Base-by-base conservation (phyloP, 1,140 invertebrate genomes). In the Cataglyphis hispanica region DNA sequence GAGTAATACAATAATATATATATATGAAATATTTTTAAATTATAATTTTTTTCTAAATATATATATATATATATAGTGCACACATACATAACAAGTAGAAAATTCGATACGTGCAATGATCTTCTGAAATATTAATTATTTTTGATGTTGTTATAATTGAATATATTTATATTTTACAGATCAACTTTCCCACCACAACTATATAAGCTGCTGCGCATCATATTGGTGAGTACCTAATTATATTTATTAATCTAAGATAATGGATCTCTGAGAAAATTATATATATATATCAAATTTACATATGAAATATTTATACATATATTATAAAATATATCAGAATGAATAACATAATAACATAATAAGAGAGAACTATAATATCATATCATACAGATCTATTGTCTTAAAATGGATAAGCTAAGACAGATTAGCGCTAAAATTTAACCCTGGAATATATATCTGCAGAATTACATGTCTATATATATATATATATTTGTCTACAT, bases 121-220 rank as follows among this genome's bases (percentile, higher is more conserved):
- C 31, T 64, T 34, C 7, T 0, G 7, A 64, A 19, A 64, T 64
- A 64, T 64, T 64, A 64, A 63, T 63, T 7, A 34, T 19, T 34
- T 64, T 34, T 4, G 7, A 10, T 27, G 8, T 46, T 19, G 31
- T 64, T 34, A 61, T 34, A 34, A 19, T 34, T 64, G 1, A 19
- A 64, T 64, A n/a, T 34, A 34, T 64, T 64, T 64, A 7, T 37
- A 64, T 64, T 64, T 64, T 37, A n/a, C 66, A 69, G 40, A 46
- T 46, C 40, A 69, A 67, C n/a, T 7, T 58, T 58, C 10, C 40
- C 25, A 27, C 16, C 7, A 70, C 43, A 70, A 31, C 4, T 50
- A n/a, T n/a, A n/a, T n/a, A n/a, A 19, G 37, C 67, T 50, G 19
- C 7, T 70, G 22, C 19, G 6, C 19, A 46, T 31, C 43, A 27